phyloP scores from a whole-genome alignment of 2,888 invertebrate species.

The Periphyllus acericola region DNA sequence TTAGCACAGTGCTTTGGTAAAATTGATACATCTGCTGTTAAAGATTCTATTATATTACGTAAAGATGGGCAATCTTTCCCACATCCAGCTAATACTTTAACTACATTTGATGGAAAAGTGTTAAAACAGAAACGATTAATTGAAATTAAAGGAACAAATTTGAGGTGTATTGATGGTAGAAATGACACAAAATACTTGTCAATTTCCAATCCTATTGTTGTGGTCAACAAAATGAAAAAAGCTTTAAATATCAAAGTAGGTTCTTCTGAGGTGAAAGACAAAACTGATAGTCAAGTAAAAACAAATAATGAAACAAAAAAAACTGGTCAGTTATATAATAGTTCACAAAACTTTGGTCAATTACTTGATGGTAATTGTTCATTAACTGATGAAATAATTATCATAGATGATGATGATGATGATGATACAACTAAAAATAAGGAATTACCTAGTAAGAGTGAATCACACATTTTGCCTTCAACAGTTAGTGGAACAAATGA shows the following conservation, averaged over 20 bases:
- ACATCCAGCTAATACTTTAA: constrained; percentile 4
- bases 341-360: neutral
- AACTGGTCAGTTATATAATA: neutral
- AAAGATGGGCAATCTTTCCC: constrained; percentile 26
- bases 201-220: constrained; percentile 28
- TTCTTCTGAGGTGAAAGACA: constrained; percentile 15
- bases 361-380: neutral
- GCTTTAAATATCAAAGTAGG: constrained; percentile 17
- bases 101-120: constrained; percentile 14
- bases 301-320: neutral
- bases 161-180: constrained; percentile 22
- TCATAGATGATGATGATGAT: constrained; percentile 31
- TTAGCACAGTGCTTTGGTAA: neutral
- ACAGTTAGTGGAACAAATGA: neutral
- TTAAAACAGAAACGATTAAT: constrained; percentile 35
- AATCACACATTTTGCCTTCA: neutral
- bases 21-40: neutral
- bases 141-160: constrained; percentile 29
- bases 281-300: neutral
- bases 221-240: constrained; percentile 45
- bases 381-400: constrained; percentile 7
- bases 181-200: constrained; percentile 16
- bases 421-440: constrained; percentile 5
- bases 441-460: neutral
- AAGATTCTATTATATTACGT: constrained; percentile 8